Conservation (phyloP, 2,113 vertebrate genomes). For the Pandion haliaetus region DNA sequence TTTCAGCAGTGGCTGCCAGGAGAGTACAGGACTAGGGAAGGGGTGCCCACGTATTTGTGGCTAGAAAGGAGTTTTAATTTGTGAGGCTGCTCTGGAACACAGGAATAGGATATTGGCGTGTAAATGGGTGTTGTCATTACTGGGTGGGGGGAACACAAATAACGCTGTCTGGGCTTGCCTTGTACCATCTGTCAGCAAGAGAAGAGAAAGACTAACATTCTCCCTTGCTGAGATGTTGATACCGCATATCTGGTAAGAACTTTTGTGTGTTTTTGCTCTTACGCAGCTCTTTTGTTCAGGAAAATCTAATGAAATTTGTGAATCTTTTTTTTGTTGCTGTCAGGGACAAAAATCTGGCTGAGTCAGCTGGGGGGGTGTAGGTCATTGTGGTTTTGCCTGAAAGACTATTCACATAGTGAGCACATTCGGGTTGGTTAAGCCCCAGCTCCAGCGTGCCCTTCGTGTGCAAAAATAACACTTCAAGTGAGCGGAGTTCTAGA, state of each 20-base stretch:
- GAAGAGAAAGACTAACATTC: background rate
- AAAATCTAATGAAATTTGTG: background rate
- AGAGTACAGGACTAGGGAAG: background rate
- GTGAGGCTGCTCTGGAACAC: background rate
- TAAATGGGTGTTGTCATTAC: background rate
- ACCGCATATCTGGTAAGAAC: background rate
- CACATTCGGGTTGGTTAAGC: background rate
- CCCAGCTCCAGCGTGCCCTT: background rate
- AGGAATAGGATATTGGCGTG: background rate
- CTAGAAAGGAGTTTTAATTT: background rate
- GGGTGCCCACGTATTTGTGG: background rate
- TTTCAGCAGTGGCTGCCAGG: background rate
- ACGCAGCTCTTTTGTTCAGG: background rate
- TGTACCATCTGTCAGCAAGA: background rate
- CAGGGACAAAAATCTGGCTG: background rate
- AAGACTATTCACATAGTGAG: background rate
- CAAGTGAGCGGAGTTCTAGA: slow-evolving; percentile 10
- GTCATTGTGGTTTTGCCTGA: background rate
- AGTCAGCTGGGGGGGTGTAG: background rate
- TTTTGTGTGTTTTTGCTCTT: background rate
- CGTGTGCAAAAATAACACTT: slow-evolving; percentile 39
- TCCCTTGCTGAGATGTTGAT: fast-evolving
- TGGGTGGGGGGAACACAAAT: background rate
- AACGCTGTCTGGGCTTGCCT: background rate
- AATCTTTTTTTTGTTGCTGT: background rate